Evolutionary conservation across 2,888 invertebrate genomes (phyloP), one percentile per base, ranked within the genome.

Genomic region (Hyposoter dolosus): DNA sequence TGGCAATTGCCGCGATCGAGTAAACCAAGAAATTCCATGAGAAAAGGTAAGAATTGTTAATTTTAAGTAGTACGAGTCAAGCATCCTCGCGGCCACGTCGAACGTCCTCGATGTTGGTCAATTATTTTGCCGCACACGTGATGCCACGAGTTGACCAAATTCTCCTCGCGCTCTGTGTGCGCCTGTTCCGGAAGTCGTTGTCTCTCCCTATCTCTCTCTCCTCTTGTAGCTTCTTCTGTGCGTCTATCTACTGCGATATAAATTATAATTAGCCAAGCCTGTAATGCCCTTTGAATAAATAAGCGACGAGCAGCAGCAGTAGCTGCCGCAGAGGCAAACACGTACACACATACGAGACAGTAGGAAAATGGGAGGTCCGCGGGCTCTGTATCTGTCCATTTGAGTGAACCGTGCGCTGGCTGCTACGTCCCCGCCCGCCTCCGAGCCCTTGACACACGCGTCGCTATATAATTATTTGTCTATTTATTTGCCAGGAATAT

Each of bases 221-320:
- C n/a, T n/a, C 90, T 90, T 90, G 90, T 90, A 90, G 90, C 90
- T 69, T 72, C 65, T 60, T 60, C 60, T 15, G 6, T 65, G 47
- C 65, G 32, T 43, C 28, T 28, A 0, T 63, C 50, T 19, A 92
- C 50, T 19, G 92, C 90, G 91, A 92, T 92, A 93, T 93, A 93
- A 93, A 93, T 93, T 93, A 92, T 93, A 93, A 93, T 93, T 93
- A 93, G 92, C 88, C 88, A 88, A 89, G 91, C 90, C 91, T 90
- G 92, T 92, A 93, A 93, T 93, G 92, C 92, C 92, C 90, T 91
- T 90, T 93, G 92, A 93, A 93, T 93, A 92, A 93, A 91, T 90
- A 90, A 93, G 90, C 89, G 89, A 91, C 90, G 89, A 92, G 91
- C 90, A 90, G 89, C 89, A 91, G 89, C 90, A 66, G 87, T 17